A percentile compares a stretch with the other conserved stretches of the same genome.
phyloP scores from a whole-genome alignment of 2,797 vertebrate genomes.

The Rhyacichthys aspro region DNA sequence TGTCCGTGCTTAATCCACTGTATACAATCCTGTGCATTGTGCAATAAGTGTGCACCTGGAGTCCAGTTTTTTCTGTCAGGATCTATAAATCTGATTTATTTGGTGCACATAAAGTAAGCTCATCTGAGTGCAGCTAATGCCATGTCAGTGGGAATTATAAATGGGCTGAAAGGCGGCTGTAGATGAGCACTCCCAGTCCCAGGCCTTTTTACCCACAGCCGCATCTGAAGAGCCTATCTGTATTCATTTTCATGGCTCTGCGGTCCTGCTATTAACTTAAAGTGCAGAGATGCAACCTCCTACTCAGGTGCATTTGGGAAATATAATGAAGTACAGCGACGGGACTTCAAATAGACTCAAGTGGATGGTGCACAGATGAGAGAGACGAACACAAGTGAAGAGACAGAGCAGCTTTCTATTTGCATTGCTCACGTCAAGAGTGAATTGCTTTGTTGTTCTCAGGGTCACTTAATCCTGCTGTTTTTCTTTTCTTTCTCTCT shows the following conservation, averaged over 20 bases:
- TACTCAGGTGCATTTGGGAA: slow-evolving; percentile 62
- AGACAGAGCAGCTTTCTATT: slow-evolving; percentile 51
- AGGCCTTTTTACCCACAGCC: slow-evolving; percentile 56
- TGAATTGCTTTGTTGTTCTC: slow-evolving; percentile 42
- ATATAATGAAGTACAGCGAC: slow-evolving; percentile 62
- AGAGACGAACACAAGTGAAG: slow-evolving; percentile 47
- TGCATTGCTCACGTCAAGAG: slow-evolving; percentile 43
- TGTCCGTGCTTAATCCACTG: background rate
- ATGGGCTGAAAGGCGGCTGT: slow-evolving; percentile 61
- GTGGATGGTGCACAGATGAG: slow-evolving; percentile 62
- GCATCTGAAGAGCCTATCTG: slow-evolving; percentile 63
- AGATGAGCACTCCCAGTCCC: slow-evolving; percentile 65
- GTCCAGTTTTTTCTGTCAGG: slow-evolving; percentile 24
- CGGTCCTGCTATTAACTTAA: slow-evolving; percentile 64
- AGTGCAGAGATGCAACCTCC: slow-evolving; percentile 68
- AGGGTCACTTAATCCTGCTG: slow-evolving; percentile 25
- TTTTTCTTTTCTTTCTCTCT: slow-evolving; percentile 33
- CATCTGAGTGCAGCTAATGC: slow-evolving; percentile 67
- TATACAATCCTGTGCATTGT: slow-evolving; percentile 13
- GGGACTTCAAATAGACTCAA: slow-evolving; percentile 64
- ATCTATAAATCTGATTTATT: slow-evolving; percentile 15
- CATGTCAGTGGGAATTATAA: slow-evolving; percentile 72
- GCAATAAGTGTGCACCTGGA: slow-evolving; percentile 20
- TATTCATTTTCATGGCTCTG: slow-evolving; percentile 67
- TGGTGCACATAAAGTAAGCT: slow-evolving; percentile 40